phyloP scores from a whole-genome alignment of 2,797 vertebrate species.

The Falco cherrug region DNA sequence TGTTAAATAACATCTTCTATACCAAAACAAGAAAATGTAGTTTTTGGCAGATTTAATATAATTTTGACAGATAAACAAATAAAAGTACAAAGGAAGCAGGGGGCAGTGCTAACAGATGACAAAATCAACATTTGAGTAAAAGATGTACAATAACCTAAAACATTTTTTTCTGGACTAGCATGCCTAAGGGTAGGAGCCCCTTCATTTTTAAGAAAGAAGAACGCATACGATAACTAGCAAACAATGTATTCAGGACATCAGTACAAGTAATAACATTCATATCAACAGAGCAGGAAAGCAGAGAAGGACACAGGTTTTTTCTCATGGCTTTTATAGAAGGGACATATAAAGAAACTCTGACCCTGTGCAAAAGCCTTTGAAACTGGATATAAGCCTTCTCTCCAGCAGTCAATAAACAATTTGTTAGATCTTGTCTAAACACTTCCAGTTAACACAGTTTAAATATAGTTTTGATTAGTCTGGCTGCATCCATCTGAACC shows the following conservation, averaged over 20 bases:
- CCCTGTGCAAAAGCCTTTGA: neutral
- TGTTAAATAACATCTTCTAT: neutral
- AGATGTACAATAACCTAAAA: neutral
- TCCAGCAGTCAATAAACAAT: slow-evolving; percentile 18
- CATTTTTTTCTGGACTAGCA: neutral
- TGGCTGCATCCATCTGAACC: neutral
- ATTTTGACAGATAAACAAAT: neutral
- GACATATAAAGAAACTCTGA: neutral
- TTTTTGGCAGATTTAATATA: neutral
- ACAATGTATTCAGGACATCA: neutral
- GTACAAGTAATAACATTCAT: neutral
- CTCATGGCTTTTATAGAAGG: neutral
- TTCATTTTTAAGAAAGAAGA: neutral
- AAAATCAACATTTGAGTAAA: neutral
- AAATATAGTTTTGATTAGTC: slow-evolving; percentile 13
- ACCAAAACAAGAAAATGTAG: neutral
- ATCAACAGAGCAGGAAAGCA: neutral
- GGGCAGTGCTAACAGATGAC: neutral
- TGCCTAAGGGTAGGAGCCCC: neutral
- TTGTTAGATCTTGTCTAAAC: slow-evolving; percentile 31
- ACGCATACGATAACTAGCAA: neutral
- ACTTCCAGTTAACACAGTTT: slow-evolving; percentile 1
- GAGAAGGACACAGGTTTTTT: neutral
- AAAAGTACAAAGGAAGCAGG: neutral
- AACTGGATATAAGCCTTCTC: neutral